These are phyloP conservation scores for Pao palembangensis DNA, from an alignment of 2,113 vertebrate genomes.

Conservation along the genomic window DNA sequence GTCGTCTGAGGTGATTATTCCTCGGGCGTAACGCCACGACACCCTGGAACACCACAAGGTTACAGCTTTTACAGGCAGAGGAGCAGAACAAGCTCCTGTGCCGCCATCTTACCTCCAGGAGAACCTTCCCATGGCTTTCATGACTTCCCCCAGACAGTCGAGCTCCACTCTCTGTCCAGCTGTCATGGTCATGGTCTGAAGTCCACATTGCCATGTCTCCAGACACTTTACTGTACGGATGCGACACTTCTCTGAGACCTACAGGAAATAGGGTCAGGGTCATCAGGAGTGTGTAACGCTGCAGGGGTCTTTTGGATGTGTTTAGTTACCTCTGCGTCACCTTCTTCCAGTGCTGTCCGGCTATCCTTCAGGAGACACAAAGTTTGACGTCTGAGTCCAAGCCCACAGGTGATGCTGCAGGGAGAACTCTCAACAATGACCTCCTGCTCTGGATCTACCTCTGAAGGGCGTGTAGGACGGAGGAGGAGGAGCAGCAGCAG, in stretches of 20 bases:
- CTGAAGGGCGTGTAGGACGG: background rate
- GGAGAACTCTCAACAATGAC: constrained; percentile 60
- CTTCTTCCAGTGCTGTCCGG: constrained; percentile 26
- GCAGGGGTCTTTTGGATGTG: background rate
- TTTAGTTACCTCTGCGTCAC: background rate
- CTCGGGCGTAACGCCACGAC: constrained; percentile 77
- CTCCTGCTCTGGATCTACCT: constrained; percentile 18
- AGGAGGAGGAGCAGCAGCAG: constrained; percentile 10
- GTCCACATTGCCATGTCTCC: constrained; percentile 78
- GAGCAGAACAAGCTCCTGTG: background rate
- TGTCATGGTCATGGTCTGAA: constrained; percentile 65
- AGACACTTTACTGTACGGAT: constrained; percentile 65
- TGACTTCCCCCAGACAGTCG: constrained; percentile 72
- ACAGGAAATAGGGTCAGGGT: too few species aligned
- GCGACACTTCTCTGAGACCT: constrained; percentile 42
- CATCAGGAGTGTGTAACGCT: constrained; percentile 7
- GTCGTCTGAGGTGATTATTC: constrained; percentile 80
- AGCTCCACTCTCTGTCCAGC: constrained; percentile 69
- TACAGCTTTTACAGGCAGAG: background rate
- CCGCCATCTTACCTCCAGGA: constrained; percentile 62
- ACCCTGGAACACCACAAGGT: constrained; percentile 44
- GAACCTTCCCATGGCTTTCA: constrained; percentile 44
- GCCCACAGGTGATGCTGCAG: constrained; percentile 86
- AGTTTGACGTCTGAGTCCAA: constrained; percentile 77
- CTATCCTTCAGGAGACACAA: constrained; percentile 64